Base-by-base conservation (phyloP, 2,113 vertebrate species). In the Caranx ignobilis region DNA sequence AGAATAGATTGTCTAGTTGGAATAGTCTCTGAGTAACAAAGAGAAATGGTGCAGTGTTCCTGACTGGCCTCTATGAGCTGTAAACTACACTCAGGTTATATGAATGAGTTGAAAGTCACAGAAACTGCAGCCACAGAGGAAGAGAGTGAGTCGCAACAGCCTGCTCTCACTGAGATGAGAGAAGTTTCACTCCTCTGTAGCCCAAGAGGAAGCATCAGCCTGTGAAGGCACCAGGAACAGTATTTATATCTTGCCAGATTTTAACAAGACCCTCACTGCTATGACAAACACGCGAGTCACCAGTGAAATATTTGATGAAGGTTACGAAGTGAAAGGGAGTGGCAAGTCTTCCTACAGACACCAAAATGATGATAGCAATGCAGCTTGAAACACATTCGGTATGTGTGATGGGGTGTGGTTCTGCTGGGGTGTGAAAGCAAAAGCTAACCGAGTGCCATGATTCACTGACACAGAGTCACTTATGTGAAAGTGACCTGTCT, bases 401-500 rank as follows among this genome's bases (percentile, higher is more conserved):
- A 16, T 78, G n/a, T 66, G 59, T 67, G 73, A 82, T 63, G 37
- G 88, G 89, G 83, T 88, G 88, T 82, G 84, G 85, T 82, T 79
- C 47, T 55, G 73, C 65, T 48, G 39, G 73, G 81, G 81, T 87
- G 88, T 89, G 79, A 87, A 91, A 82, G 64, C 68, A 60, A 43
- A 88, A 77, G 43, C 34, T 69, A 77, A 87, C 71, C 55, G 66
- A 70, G 45, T 69, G 62, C 12, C 54, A 71, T 88, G 84, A 89
- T 77, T 92, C 89, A 90, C 59, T 32, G 32, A 71, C 60, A 68
- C 12, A 68, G 35, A 79, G 39, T 12, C 39, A 57, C 47, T 67
- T 43, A 75, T 63, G 72, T 75, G 48, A 69, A 76, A 77, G 19
- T 50, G 73, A 67, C 35, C 50, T 12, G 59, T 83, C 62, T 72